Percentiles rank a stretch among this genome's conserved stretches.
Evolutionary conservation across 2,113 vertebrate species (phyloP).

Genomic region (Pongo pygmaeus): DNA sequence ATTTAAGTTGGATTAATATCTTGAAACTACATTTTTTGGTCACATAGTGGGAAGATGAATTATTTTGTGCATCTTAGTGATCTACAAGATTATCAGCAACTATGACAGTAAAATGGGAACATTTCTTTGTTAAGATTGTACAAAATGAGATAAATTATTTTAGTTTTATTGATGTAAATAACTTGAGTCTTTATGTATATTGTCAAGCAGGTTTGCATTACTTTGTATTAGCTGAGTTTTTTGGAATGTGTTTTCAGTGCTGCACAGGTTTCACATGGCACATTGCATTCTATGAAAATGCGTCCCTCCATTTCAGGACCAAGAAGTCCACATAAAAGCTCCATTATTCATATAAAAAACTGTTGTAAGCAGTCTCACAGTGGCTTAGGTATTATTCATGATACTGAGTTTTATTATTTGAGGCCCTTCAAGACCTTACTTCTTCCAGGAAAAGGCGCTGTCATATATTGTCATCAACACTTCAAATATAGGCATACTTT

Average conservation of each 20-base stretch:
- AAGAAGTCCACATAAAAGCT: slow-evolving; percentile 6
- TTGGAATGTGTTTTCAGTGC: neutral
- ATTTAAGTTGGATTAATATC: slow-evolving; percentile 53
- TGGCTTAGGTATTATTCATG: neutral
- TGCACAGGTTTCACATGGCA: neutral
- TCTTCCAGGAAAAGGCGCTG: neutral
- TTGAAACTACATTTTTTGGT: slow-evolving; percentile 47
- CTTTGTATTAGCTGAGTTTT: neutral
- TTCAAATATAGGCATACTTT: neutral
- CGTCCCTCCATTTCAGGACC: neutral
- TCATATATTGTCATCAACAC: neutral
- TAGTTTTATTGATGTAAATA: neutral
- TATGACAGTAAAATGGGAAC: slow-evolving; percentile 13
- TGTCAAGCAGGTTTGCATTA: neutral
- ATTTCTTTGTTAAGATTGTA: neutral
- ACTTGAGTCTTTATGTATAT: neutral
- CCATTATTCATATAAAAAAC: neutral
- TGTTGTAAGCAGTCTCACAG: neutral
- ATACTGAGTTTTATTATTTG: neutral
- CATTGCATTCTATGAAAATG: neutral
- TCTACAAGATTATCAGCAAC: slow-evolving; percentile 1
- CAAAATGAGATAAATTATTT: slow-evolving; percentile 32
- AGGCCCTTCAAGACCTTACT: neutral
- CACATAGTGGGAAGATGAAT: neutral
- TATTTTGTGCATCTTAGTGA: slow-evolving; percentile 56